phyloP scores from a whole-genome alignment of 2,113 vertebrate genomes.

The Ceyx cyanopectus region DNA sequence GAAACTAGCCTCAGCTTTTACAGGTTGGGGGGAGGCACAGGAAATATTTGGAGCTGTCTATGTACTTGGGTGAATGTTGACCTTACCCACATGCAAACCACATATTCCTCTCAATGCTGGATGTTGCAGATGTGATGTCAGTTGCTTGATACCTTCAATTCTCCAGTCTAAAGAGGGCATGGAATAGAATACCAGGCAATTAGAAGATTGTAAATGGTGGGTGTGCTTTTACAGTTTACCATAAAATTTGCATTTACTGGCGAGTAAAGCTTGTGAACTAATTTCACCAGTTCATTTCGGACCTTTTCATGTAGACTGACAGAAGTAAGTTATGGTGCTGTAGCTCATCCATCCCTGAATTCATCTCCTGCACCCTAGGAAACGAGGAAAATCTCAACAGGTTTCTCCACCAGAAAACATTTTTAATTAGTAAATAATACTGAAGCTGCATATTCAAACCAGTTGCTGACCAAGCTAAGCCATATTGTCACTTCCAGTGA shows the following conservation, averaged over 20 bases:
- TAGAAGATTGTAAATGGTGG: neutral
- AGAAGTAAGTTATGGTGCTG: constrained; percentile 71
- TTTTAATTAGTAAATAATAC: constrained; percentile 82
- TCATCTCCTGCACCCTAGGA: constrained; percentile 72
- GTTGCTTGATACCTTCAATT: neutral
- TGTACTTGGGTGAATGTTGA: neutral
- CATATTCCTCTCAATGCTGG: neutral
- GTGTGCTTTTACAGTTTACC: constrained; percentile 27
- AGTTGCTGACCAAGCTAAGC: constrained; percentile 59
- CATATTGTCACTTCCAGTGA: constrained; percentile 32
- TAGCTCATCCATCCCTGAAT: constrained; percentile 72
- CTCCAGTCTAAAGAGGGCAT: neutral
- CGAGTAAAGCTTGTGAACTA: constrained; percentile 61
- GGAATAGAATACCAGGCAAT: neutral
- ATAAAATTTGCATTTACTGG: constrained; percentile 27
- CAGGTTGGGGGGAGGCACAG: neutral
- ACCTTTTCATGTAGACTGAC: constrained; percentile 73
- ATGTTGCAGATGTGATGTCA: neutral
- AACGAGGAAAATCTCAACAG: constrained; percentile 71
- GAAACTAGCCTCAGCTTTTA: neutral
- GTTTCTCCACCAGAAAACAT: constrained; percentile 62
- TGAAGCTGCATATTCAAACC: constrained; percentile 66
- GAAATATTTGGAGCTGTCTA: neutral
- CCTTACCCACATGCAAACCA: neutral
- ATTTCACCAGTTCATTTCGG: constrained; percentile 71